These are phyloP conservation scores for Anniella stebbinsi DNA, from an alignment of 2,797 vertebrate species.

Conservation along the genomic window DNA sequence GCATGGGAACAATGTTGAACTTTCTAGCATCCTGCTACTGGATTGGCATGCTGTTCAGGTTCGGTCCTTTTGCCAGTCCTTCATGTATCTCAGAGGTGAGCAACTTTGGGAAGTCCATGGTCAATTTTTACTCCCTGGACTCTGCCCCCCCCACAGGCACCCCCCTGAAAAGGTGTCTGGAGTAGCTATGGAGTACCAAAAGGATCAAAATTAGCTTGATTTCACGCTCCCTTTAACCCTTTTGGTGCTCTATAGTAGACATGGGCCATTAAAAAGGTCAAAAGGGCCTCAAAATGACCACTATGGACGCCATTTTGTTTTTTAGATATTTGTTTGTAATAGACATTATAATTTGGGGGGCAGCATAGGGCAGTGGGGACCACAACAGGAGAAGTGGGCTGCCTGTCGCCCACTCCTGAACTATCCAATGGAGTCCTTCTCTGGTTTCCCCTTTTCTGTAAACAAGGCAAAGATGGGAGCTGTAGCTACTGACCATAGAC, in stretches of 20 bases:
- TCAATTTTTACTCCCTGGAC: not conserved
- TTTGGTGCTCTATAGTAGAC: too few relatives aligned
- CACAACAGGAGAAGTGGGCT: too few relatives aligned
- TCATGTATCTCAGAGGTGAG: not conserved
- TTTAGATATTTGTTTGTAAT: too few relatives aligned
- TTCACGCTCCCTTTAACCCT: too few relatives aligned
- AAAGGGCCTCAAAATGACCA: too few relatives aligned
- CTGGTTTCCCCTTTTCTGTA: not conserved
- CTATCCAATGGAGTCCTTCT: not conserved
- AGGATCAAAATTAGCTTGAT: too few relatives aligned
- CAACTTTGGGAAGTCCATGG: not conserved
- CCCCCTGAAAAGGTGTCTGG: not conserved
- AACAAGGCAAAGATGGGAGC: not conserved
- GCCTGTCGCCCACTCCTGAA: not conserved
- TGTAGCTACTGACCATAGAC: not conserved
- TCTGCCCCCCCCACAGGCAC: too few relatives aligned
- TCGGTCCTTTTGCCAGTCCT: slow-evolving; percentile 21
- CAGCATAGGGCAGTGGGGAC: too few relatives aligned
- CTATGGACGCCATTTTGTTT: too few relatives aligned
- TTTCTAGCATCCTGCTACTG: not conserved
- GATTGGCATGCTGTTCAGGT: not conserved
- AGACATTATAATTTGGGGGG: too few relatives aligned
- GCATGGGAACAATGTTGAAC: slow-evolving; percentile 18
- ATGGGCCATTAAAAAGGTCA: too few relatives aligned
- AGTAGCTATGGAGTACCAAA: too few relatives aligned